Percentiles rank a stretch among this genome's conserved stretches.
Conservation (phyloP, 2,888 invertebrate species). For the Nymphalis urticae region DNA sequence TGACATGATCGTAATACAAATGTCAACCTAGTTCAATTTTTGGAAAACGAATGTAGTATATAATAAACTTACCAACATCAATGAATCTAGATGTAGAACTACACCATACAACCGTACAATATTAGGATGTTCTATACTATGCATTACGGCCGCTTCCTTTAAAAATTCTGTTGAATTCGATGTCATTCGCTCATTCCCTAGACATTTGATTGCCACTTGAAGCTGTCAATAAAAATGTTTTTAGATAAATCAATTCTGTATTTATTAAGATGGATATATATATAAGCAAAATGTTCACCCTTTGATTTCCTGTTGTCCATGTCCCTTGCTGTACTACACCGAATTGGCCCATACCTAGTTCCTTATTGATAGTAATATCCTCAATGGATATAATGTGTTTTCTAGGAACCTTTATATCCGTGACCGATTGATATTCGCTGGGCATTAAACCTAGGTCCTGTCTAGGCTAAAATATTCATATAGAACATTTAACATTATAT, state of each 20-base stretch:
- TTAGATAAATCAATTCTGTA: not conserved
- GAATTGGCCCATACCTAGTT: conserved; percentile 98
- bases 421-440: conserved; percentile 57
- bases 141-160: conserved; percentile 99
- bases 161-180: conserved; percentile 98
- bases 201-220: conserved; percentile 98
- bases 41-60: no score
- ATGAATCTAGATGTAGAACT: conserved; percentile 93
- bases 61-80: conserved; percentile 83
- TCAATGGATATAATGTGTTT: conserved; percentile 95
- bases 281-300: conserved; percentile 78
- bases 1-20: no score
- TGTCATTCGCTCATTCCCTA: conserved; percentile 96
- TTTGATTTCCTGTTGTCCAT: conserved; percentile 96
- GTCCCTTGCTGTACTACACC: conserved; percentile 99
- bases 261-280: not conserved
- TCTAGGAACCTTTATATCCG: conserved; percentile 84
- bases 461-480: conserved; percentile 28
- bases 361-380: conserved; percentile 95
- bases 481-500: not conserved
- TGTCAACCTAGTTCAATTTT: no score
- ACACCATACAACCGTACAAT: conserved; percentile 99
- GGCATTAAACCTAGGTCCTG: conserved; percentile 52
- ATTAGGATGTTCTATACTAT: conserved; percentile 97
- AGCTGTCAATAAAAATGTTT: conserved; percentile 79